These are phyloP conservation scores for Phortica magna DNA, from an alignment of 2,888 invertebrate species.

Conservation along the genomic window DNA sequence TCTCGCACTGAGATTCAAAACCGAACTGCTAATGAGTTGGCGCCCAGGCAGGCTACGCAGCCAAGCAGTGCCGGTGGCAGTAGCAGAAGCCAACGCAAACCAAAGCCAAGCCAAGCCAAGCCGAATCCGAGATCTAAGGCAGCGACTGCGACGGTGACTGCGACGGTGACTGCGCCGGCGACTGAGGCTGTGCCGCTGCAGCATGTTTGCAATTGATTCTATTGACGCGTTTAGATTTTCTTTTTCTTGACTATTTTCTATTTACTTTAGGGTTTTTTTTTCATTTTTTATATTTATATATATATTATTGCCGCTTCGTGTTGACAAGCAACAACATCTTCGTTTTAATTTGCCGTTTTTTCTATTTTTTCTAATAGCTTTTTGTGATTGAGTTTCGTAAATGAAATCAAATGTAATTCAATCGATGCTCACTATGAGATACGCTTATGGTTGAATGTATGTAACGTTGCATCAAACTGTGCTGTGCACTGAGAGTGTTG, in stretches of 20 bases:
- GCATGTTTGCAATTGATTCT: not conserved
- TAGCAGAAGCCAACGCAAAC: not conserved
- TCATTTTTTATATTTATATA: not conserved
- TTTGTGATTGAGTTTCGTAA: conserved; percentile 29
- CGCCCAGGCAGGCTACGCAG: no score
- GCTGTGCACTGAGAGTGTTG: not conserved
- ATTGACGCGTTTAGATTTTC: not conserved
- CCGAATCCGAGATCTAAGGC: conserved; percentile 19
- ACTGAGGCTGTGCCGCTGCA: not conserved
- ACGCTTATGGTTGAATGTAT: not conserved
- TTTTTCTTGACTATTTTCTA: conserved; percentile 5
- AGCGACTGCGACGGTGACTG: not conserved
- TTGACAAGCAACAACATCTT: not conserved
- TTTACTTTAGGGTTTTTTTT: not conserved
- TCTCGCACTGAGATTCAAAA: conserved; percentile 40
- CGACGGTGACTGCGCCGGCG: conserved; percentile 22
- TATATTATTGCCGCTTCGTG: not conserved
- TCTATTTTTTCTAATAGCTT: conserved; percentile 42
- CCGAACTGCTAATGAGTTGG: not conserved
- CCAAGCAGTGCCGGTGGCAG: not conserved
- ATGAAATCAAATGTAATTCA: conserved; percentile 61
- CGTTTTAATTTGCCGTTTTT: conserved; percentile 16
- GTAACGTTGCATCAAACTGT: not conserved
- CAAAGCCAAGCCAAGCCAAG: conserved; percentile 28
- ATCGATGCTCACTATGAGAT: conserved; percentile 53